A percentile compares a stretch with the other conserved stretches of the same genome.
Evolutionary conservation across 2,113 vertebrate genomes (phyloP).

Genomic region (Capreolus pygargus): DNA sequence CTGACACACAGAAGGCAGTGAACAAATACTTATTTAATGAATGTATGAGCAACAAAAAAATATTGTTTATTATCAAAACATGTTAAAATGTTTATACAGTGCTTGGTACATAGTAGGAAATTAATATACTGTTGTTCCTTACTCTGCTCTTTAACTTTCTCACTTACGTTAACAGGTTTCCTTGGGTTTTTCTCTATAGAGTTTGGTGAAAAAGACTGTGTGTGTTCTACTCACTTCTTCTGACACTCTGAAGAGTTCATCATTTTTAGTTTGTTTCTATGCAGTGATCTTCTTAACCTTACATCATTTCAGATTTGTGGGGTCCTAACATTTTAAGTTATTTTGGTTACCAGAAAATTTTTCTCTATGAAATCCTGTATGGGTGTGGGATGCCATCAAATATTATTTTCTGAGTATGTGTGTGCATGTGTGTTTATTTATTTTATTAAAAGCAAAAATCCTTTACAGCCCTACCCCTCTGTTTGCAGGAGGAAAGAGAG

Average conservation of each 20-base stretch:
- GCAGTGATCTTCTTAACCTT: neutral
- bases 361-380: neutral
- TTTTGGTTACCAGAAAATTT: neutral
- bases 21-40: constrained; percentile 22
- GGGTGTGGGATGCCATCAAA: neutral
- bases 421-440: neutral
- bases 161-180: neutral
- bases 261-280: neutral
- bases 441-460: neutral
- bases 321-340: neutral
- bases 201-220: neutral
- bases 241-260: neutral
- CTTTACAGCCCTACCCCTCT: neutral
- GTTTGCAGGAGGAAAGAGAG: neutral
- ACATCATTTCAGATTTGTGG: neutral
- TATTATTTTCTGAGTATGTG: neutral
- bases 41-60: neutral
- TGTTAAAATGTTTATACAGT: neutral
- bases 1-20: neutral
- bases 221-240: neutral
- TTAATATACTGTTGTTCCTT: neutral
- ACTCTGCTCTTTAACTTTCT: neutral
- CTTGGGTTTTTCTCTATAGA: neutral
- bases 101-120: neutral
- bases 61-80: neutral